Conservation (phyloP, 53 echinoderm and acorn worm species). For the Hippasteria phrygiana region DNA sequence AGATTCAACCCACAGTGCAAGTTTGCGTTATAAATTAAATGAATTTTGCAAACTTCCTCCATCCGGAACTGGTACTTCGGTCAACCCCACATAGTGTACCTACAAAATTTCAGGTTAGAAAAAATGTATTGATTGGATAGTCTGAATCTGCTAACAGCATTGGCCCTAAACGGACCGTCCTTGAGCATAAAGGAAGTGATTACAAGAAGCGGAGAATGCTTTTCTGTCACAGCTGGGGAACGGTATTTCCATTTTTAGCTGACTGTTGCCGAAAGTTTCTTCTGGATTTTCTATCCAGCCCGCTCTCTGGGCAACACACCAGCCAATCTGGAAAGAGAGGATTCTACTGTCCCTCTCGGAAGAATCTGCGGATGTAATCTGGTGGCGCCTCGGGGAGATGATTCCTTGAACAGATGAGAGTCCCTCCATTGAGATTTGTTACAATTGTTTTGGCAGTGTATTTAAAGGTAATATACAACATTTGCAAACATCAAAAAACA, state of each 20-base stretch:
- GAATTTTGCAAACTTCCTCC: neutral
- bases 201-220: conserved; percentile 15
- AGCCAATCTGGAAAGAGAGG: neutral
- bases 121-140: neutral
- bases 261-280: neutral
- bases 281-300: conserved; percentile 43
- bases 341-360: conserved; percentile 9
- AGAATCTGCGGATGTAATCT: conserved; percentile 37
- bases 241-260: conserved; percentile 43
- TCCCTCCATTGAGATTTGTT: neutral
- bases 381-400: neutral
- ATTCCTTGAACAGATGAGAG: neutral
- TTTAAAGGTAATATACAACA: neutral
- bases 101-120: too few species aligned
- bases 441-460: neutral
- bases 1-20: too few species aligned
- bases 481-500: too few species aligned
- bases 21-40: neutral
- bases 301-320: neutral
- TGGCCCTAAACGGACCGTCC: neutral
- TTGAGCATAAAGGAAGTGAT: conserved; percentile 44
- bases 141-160: conserved; percentile 16
- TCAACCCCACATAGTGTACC: neutral
- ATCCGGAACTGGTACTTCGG: neutral
- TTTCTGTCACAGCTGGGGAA: neutral